Evolutionary conservation across 2,888 invertebrate genomes (phyloP).

Genomic region (Zonitis immaculata): DNA sequence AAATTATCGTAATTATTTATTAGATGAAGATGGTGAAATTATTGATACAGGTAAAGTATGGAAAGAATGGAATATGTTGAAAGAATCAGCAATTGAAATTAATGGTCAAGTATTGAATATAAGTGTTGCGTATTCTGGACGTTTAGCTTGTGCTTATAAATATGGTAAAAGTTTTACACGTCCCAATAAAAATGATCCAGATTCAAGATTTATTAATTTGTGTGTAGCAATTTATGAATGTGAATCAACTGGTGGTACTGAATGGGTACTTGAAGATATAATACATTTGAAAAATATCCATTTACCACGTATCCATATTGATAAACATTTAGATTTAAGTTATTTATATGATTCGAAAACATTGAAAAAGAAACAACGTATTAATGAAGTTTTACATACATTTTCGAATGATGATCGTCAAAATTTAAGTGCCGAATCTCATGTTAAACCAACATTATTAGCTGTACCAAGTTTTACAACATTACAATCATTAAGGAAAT

Average conservation of each 20-base stretch:
- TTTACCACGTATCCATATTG: conserved; percentile 74
- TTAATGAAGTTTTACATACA: conserved; percentile 78
- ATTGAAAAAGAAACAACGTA: conserved; percentile 74
- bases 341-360: conserved; percentile 76
- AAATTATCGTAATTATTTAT: conserved; percentile 31
- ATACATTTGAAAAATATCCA: conserved; percentile 91
- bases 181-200: conserved; percentile 68
- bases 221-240: conserved; percentile 98
- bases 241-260: conserved; percentile 94
- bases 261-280: conserved; percentile 93
- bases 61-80: conserved; percentile 47
- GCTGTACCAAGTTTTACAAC: conserved; percentile 91
- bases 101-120: conserved; percentile 83
- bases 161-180: conserved; percentile 86
- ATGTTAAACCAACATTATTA: conserved; percentile 54
- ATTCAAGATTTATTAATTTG: conserved; percentile 81
- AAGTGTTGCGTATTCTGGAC: conserved; percentile 95
- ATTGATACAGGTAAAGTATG: conserved; percentile 42
- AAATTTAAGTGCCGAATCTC: conserved; percentile 39
- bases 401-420: conserved; percentile 70
- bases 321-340: conserved; percentile 77
- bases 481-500: conserved; percentile 77
- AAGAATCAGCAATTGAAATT: conserved; percentile 59
- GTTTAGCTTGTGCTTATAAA: conserved; percentile 96
- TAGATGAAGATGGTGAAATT: conserved; percentile 43